These are phyloP conservation scores for Rhincodon typus DNA, from an alignment of 2,797 vertebrate species.

Conservation along the genomic window DNA sequence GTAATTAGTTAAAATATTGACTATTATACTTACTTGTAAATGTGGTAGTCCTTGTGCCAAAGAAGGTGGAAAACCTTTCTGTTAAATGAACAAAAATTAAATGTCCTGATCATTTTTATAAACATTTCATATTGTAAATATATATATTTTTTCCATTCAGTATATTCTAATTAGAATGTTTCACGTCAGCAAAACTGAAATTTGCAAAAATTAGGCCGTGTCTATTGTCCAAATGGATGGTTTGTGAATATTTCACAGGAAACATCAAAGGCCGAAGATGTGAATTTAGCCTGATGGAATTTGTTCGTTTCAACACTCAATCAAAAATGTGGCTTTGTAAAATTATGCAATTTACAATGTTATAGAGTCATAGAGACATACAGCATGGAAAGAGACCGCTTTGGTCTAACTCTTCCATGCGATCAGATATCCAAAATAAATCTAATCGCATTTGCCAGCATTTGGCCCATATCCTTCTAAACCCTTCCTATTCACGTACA, in stretches of 20 bases:
- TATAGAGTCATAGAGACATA: no score
- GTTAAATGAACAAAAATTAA: not conserved
- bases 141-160: not conserved
- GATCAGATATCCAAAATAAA: no score
- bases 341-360: not conserved
- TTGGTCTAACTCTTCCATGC: no score
- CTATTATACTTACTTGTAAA: not conserved
- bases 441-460: no score
- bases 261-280: not conserved
- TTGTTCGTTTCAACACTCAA: not conserved
- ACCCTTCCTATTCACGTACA: no score
- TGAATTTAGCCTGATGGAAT: not conserved
- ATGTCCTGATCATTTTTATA: not conserved
- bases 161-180: not conserved
- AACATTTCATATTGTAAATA: not conserved
- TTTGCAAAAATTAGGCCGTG: no score
- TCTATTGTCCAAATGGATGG: not conserved
- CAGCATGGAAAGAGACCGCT: no score
- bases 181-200: no score
- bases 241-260: not conserved
- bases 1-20: slow-evolving; percentile 7
- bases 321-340: not conserved
- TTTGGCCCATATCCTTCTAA: no score
- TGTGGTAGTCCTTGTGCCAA: not conserved
- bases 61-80: not conserved